A percentile compares a stretch with the other conserved stretches of the same genome.
phyloP scores from a whole-genome alignment of 2,888 invertebrate genomes.

The Aricia artaxerxes region DNA sequence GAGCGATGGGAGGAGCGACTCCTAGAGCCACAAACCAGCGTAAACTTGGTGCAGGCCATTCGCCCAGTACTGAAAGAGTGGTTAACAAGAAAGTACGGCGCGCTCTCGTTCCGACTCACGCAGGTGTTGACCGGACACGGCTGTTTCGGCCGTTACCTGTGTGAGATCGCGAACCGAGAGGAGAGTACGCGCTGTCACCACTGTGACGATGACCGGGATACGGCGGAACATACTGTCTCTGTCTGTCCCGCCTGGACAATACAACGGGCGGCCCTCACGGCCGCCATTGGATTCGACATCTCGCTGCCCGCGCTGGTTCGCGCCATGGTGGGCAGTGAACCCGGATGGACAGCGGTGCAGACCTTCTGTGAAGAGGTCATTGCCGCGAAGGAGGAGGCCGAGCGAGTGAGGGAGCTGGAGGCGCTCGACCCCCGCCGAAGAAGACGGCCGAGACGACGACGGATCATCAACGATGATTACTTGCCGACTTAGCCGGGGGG shows the following conservation, averaged over 20 bases:
- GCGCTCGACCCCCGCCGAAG: neutral
- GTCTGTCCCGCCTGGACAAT: neutral
- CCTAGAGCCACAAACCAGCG: neutral
- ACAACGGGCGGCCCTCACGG: neutral
- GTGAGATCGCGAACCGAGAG: neutral
- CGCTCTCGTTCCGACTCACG: neutral
- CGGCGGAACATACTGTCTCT: too few relatives aligned
- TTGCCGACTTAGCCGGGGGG: too few relatives aligned
- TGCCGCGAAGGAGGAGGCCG: neutral
- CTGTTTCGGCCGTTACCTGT: neutral
- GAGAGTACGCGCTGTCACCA: too few relatives aligned
- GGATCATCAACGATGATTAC: too few relatives aligned
- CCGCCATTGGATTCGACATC: neutral
- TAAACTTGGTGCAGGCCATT: neutral
- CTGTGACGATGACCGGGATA: too few relatives aligned
- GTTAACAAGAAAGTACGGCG: neutral
- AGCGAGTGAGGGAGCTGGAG: neutral
- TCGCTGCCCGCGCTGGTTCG: neutral
- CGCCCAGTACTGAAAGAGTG: neutral
- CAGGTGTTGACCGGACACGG: neutral
- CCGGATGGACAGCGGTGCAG: neutral
- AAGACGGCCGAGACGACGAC: too few relatives aligned
- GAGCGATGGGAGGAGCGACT: neutral
- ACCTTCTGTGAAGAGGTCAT: neutral
- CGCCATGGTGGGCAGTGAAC: neutral